Evolutionary conservation across 2,888 invertebrate species (phyloP).

Genomic region (Pseudococcus longispinus): DNA sequence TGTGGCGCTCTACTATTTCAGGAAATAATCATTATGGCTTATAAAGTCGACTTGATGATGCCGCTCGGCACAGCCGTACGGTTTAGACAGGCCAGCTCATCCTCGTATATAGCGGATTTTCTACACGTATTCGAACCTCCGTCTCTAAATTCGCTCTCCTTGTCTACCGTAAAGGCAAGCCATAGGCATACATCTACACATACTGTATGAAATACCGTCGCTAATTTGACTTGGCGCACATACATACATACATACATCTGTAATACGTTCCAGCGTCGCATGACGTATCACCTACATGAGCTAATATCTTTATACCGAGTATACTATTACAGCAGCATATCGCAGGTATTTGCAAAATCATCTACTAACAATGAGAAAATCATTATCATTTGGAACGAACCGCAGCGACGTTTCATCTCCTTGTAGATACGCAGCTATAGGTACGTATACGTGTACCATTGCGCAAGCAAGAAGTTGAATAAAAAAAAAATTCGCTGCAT

Average conservation of each 20-base stretch:
- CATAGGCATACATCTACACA: background rate
- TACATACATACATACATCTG: background rate
- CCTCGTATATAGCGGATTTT: background rate
- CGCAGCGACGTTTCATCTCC: background rate
- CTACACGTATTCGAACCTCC: background rate
- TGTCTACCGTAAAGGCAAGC: too few species aligned
- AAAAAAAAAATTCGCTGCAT: background rate
- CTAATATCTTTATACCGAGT: background rate
- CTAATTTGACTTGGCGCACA: background rate
- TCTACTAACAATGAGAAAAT: conserved; percentile 17
- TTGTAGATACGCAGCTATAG: background rate
- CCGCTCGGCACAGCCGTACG: background rate
- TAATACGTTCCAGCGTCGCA: background rate
- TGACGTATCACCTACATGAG: conserved; percentile 25
- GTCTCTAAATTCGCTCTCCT: background rate
- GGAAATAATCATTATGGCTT: conserved; percentile 38
- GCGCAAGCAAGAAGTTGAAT: background rate
- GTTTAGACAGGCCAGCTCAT: too few species aligned
- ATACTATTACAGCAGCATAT: background rate
- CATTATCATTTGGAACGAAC: conserved; percentile 7
- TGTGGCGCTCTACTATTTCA: background rate
- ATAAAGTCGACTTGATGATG: conserved; percentile 22
- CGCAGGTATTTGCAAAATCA: conserved; percentile 7
- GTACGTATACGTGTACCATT: background rate
- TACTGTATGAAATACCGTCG: background rate